Conservation (phyloP, 2,113 vertebrate species). For the Rhynchopsitta pachyrhyncha region DNA sequence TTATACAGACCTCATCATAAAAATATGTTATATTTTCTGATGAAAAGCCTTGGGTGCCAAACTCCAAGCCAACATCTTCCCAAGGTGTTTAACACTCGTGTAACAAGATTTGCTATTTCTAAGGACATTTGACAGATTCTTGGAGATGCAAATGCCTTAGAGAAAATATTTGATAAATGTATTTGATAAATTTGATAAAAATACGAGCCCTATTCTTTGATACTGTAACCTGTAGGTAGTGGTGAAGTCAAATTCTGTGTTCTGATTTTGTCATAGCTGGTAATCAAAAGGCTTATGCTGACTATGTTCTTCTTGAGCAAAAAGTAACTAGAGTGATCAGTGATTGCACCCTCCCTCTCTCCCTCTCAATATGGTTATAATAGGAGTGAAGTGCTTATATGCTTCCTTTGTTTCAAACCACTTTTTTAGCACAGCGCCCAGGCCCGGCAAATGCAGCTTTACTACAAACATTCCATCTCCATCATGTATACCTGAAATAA, state of each 20-base stretch:
- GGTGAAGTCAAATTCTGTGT: neutral
- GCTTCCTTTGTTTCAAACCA: neutral
- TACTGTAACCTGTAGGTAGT: neutral
- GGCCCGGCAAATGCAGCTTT: neutral
- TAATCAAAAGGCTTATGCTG: neutral
- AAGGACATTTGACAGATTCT: neutral
- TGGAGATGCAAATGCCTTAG: neutral
- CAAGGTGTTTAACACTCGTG: neutral
- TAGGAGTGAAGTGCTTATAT: neutral
- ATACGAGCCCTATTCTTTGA: neutral
- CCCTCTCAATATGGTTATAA: neutral
- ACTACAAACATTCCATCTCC: neutral
- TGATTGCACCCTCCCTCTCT: neutral
- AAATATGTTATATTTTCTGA: neutral
- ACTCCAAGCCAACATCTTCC: neutral
- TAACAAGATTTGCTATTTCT: neutral
- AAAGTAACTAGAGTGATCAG: neutral
- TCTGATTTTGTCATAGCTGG: neutral
- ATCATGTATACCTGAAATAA: neutral
- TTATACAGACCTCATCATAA: neutral
- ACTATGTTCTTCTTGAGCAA: neutral
- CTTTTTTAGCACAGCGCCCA: neutral
- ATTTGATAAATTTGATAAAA: neutral
- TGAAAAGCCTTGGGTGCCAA: neutral
- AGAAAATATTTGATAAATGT: neutral